These are phyloP conservation scores for Nephotettix cincticeps DNA, from an alignment of 1,140 invertebrate species.

Conservation along the genomic window DNA sequence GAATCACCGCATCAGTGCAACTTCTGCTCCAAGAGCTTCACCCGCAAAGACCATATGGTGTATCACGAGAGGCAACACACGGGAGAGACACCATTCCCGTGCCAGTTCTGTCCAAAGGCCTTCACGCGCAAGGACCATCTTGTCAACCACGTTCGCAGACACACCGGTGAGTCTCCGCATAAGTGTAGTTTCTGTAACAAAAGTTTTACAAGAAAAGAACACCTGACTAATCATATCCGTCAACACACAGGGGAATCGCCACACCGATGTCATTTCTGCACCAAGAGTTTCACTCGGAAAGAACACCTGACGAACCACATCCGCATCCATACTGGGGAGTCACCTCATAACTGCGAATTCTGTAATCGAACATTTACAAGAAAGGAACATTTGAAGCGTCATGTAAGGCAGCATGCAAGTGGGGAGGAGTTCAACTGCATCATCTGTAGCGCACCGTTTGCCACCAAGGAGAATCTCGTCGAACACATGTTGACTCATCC, in stretches of 20 bases:
- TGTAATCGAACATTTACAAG: constrained; percentile 80
- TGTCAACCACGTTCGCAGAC: constrained; percentile 70
- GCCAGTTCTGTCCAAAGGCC: constrained; percentile 77
- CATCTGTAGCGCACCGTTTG: constrained; percentile 84
- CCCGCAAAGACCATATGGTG: constrained; percentile 76
- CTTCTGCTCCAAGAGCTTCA: constrained; percentile 82
- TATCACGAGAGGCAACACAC: constrained; percentile 84
- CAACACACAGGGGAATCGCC: constrained; percentile 73
- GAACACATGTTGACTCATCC: constrained; percentile 81
- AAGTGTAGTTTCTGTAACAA: constrained; percentile 59
- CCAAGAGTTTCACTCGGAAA: constrained; percentile 82
- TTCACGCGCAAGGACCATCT: constrained; percentile 82
- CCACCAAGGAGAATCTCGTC: constrained; percentile 80
- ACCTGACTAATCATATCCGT: constrained; percentile 62
- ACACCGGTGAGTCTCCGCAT: constrained; percentile 65
- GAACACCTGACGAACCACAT: constrained; percentile 91
- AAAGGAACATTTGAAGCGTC: constrained; percentile 79
- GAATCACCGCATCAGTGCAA: constrained; percentile 85
- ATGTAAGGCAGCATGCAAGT: constrained; percentile 85
- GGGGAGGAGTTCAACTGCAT: constrained; percentile 84
- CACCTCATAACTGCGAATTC: constrained; percentile 76
- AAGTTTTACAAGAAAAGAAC: constrained; percentile 64
- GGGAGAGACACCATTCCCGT: constrained; percentile 77
- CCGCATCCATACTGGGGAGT: constrained; percentile 72
- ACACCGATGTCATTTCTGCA: constrained; percentile 63